Base-by-base conservation (phyloP, 2,888 invertebrate species). In the Luperina testacea region DNA sequence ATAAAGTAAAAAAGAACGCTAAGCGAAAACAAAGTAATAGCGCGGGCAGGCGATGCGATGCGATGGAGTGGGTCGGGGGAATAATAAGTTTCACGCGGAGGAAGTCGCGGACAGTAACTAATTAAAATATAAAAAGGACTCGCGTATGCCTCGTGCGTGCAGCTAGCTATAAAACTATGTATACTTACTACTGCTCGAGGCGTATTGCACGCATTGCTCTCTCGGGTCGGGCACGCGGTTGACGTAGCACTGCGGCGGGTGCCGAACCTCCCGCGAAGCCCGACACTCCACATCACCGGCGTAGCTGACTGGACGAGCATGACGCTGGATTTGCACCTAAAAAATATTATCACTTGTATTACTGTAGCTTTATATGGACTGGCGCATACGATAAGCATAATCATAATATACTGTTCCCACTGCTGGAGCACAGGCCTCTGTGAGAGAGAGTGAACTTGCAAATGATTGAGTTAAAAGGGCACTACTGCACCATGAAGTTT, bases 171-270 rank as follows among this genome's bases (percentile, higher is more conserved):
- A 74, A n/a, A 24, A 42, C 24, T 17, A 65, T 42, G 42, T 42
- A 42, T 75, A 97, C 97, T 97, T 88, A 98, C 98, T 97, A 90
- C 97, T 97, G 92, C 98, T 98, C 59, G 98, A 98, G 48, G 98
- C 97, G 91, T 98, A 98, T 91, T 97, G 97, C 82, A 95, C 92
- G 84, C 84, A 67, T 51, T 87, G 88, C 11, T 90, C 89, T 75
- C 91, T 85, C 24, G 88, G 76, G 83, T 91, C 91, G 1, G 92
- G 93, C 76, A 92, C 91, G 17, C 92, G 89, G 89, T 92, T 91
- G 57, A 91, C 92, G 89, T 91, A 92, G 91, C 92, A 84, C 80
- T 90, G 92, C 45, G 90, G 74, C 15, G 87, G 78, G 73, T 67
- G 90, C 77, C 90, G 87, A 85, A 88, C 81, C 85, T 82, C 88